These are phyloP conservation scores for Chelon labrosus DNA, from an alignment of 2,797 vertebrate species.

Conservation along the genomic window DNA sequence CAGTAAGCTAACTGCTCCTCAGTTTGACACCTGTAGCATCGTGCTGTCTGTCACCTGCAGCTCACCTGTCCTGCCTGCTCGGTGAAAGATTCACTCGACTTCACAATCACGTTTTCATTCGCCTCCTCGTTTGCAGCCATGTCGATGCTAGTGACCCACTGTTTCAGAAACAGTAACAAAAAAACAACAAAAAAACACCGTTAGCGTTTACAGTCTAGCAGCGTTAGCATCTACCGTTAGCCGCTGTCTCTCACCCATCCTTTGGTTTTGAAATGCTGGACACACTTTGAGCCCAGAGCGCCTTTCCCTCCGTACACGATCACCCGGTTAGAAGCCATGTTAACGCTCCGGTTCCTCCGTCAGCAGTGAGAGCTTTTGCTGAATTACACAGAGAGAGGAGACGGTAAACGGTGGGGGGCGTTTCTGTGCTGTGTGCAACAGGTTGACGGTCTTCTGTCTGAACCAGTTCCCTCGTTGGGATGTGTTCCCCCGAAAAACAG, in stretches of 20 bases:
- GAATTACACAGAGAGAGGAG: slow-evolving; percentile 12
- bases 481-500: no score
- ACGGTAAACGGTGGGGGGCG: slow-evolving; percentile 32
- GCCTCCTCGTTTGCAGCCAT: slow-evolving; percentile 91
- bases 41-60: neutral
- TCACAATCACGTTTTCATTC: slow-evolving; percentile 89
- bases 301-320: slow-evolving; percentile 93
- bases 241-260: slow-evolving; percentile 89
- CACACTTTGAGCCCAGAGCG: slow-evolving; percentile 91
- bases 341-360: neutral
- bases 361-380: slow-evolving; percentile 8
- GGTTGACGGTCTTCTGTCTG: neutral
- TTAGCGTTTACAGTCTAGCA: neutral
- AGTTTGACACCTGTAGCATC: neutral
- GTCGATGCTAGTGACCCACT: slow-evolving; percentile 97
- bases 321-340: slow-evolving; percentile 83
- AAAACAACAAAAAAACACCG: neutral
- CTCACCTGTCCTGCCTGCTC: slow-evolving; percentile 95
- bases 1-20: no score
- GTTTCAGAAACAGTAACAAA: neutral
- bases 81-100: slow-evolving; percentile 86
- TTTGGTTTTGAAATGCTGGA: slow-evolving; percentile 88
- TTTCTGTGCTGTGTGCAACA: slow-evolving; percentile 49
- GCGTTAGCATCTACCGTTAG: neutral
- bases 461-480: no score